Evolutionary conservation across 2,888 invertebrate species (phyloP).

Genomic region (Anticlea derivata): DNA sequence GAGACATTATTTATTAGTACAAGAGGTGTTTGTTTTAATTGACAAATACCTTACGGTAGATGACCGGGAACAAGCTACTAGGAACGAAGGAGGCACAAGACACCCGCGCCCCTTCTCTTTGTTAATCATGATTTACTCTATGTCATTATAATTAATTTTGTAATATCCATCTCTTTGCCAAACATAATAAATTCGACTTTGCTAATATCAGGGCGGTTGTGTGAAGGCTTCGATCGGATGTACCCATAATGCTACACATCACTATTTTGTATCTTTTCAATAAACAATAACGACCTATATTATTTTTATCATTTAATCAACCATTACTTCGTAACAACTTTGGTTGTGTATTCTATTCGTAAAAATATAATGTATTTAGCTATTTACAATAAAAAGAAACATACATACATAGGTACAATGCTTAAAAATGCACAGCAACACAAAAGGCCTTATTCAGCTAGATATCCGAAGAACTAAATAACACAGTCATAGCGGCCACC

Average conservation of each 20-base stretch:
- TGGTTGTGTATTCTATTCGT: constrained; percentile 85
- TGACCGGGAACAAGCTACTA: constrained; percentile 71
- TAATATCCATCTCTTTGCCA: constrained; percentile 57
- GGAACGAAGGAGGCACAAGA: constrained; percentile 71
- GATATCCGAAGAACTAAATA: constrained; percentile 75
- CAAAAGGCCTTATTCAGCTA: constrained; percentile 75
- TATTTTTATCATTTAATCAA: constrained; percentile 82
- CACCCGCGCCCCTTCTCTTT: constrained; percentile 53
- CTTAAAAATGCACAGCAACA: constrained; percentile 83
- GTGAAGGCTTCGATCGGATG: constrained; percentile 72
- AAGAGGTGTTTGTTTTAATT: constrained; percentile 68
- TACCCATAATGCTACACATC: constrained; percentile 63
- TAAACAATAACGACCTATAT: constrained; percentile 81
- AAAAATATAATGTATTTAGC: constrained; percentile 82
- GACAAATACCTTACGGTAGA: constrained; percentile 69
- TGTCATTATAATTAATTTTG: constrained; percentile 42
- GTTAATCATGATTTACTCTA: constrained; percentile 43
- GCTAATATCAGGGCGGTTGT: constrained; percentile 81
- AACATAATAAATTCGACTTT: constrained; percentile 76
- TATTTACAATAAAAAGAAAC: constrained; percentile 76
- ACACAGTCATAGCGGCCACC: constrained; percentile 78
- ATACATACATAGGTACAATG: constrained; percentile 85
- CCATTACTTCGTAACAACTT: constrained; percentile 85
- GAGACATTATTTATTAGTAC: constrained; percentile 61
- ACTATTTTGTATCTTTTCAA: constrained; percentile 69